These are phyloP conservation scores for Ahaetulla prasina DNA, from an alignment of 2,113 vertebrate genomes.

Conservation along the genomic window DNA sequence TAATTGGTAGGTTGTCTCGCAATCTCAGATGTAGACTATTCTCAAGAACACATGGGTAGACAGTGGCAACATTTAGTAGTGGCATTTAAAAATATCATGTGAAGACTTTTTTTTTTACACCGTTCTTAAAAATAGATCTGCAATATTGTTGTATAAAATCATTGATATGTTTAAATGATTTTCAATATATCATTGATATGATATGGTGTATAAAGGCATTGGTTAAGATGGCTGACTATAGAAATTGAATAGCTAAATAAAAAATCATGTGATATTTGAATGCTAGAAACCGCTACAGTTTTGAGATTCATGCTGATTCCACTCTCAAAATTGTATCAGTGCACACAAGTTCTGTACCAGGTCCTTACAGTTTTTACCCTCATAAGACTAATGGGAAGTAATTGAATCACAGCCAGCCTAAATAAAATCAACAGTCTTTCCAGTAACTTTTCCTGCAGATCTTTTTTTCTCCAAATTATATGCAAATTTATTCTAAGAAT, in stretches of 20 bases:
- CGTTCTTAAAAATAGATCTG: not conserved
- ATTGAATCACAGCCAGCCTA: not conserved
- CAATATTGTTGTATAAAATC: not conserved
- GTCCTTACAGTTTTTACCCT: not conserved
- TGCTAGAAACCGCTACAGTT: not conserved
- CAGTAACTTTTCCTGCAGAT: not conserved
- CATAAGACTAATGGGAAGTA: not conserved
- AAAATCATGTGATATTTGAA: not conserved
- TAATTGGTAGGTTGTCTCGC: not conserved
- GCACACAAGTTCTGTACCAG: not conserved
- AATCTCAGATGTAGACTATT: not conserved
- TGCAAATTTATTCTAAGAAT: not conserved
- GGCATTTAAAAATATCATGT: not conserved
- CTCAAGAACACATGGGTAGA: not conserved
- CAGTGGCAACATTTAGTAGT: not conserved
- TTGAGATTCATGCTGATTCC: not conserved
- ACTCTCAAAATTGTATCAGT: not conserved
- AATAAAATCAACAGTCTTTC: not conserved
- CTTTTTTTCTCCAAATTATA: not conserved
- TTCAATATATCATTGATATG: not conserved
- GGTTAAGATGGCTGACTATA: not conserved
- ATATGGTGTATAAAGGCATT: not conserved
- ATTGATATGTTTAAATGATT: not conserved
- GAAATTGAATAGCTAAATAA: not conserved
- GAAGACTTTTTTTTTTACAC: not conserved